Base-by-base conservation (phyloP, 2,888 invertebrate species). In the Entomobrya multifasciata region DNA sequence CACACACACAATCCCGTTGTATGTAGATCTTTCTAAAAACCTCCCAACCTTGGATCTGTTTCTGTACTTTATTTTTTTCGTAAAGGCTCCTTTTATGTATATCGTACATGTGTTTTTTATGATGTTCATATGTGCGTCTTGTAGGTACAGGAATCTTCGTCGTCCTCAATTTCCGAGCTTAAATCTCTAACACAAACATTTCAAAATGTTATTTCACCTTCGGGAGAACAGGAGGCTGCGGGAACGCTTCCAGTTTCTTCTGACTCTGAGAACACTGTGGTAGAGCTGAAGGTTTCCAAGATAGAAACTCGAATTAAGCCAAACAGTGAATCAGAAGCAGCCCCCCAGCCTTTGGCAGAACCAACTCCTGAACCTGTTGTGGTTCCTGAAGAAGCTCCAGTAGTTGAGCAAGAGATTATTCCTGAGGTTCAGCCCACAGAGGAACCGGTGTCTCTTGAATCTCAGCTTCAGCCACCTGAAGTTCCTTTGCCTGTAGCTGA, bases 171-270 rank as follows among this genome's bases (percentile, higher is more conserved):
- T 17, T 86, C 87, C 8, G 89, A 89, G 36, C 76, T 91, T 76
- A 89, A 90, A 86, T 90, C 88, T 41, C 87, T 90, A 55, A 88
- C 89, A 36, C 88, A 90, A 78, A 88, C 90, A 77, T 91, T 90
- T 88, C 89, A 90, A 85, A 89, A 90, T 78, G 89, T 90, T 72
- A 87, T 90, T 76, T 89, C 90, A 83, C 89, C 89, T 60, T 82
- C 89, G 47, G 76, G 62, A 15, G 86, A 30, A 74, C 11, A 60
- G 2, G 27, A 78, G 49, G 47, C 55, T 1, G 67, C 17, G 6
- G 57, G 15, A 20, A 49, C 44, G 22, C 4, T 36, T 36, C 36
- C 36, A 36, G 36, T 8, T 4, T 36, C 5, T 8, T 36, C 52
- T 41, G 36, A 11, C 30, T 52, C 78, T 44, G 70, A 55, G 27